phyloP scores from a whole-genome alignment of 2,888 invertebrate species.

The Drosophila differens region DNA sequence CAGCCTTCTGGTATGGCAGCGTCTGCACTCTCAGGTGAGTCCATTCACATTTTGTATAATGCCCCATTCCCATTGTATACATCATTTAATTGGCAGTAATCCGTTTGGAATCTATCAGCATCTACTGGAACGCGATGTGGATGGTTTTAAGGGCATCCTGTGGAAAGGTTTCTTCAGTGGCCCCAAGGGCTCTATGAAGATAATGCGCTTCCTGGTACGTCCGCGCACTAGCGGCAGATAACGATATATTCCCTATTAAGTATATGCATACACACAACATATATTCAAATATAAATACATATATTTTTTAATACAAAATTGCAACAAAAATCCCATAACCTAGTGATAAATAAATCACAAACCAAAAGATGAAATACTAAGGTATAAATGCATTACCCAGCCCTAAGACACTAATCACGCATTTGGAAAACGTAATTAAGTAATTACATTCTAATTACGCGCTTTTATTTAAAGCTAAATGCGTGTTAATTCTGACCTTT shows the following conservation, averaged over 20 bases:
- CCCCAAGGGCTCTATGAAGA: conserved; percentile 67
- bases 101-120: conserved; percentile 68
- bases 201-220: conserved; percentile 61
- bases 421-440: background rate
- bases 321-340: conserved; percentile 2
- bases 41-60: background rate
- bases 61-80: background rate
- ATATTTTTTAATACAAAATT: background rate
- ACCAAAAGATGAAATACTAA: background rate
- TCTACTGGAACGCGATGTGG: conserved; percentile 56
- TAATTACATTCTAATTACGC: background rate
- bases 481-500: background rate
- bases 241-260: background rate
- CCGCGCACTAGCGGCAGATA: conserved; percentile 37
- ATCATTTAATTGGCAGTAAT: conserved; percentile 44
- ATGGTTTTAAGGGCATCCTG: conserved; percentile 62
- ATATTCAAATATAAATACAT: background rate
- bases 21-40: conserved; percentile 61
- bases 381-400: background rate
- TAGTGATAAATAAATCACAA: conserved; percentile 8
- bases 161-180: conserved; percentile 70
- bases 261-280: background rate
- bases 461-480: background rate
- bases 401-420: no score
- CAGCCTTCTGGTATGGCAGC: conserved; percentile 64